phyloP scores from a whole-genome alignment of 2,797 vertebrate genomes.

The Harpagifer antarcticus region DNA sequence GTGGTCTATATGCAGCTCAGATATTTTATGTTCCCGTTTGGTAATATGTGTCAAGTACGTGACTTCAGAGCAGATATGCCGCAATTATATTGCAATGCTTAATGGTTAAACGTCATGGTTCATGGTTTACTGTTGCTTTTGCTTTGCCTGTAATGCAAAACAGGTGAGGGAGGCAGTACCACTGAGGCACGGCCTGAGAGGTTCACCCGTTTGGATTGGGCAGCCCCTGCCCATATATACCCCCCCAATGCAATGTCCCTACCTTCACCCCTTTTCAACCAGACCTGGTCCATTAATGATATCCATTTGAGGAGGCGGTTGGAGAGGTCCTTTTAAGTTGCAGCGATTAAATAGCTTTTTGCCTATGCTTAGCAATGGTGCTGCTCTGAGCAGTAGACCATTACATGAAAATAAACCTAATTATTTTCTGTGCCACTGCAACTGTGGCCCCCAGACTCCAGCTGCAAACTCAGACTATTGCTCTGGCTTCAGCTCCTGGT shows the following conservation, averaged over 20 bases:
- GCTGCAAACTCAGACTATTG: constrained; percentile 58
- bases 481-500: constrained; percentile 45
- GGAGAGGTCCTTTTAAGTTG: constrained; percentile 78
- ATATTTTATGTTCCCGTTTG: constrained; percentile 27
- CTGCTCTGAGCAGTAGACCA: constrained; percentile 74
- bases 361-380: constrained; percentile 76
- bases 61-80: constrained; percentile 62
- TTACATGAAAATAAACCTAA: constrained; percentile 84
- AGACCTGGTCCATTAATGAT: constrained; percentile 78
- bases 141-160: constrained; percentile 84
- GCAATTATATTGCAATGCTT: constrained; percentile 82
- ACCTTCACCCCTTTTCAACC: constrained; percentile 73
- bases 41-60: constrained; percentile 38
- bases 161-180: constrained; percentile 72
- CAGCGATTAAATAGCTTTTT: constrained; percentile 79
- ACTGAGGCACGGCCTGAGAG: constrained; percentile 45
- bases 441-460: constrained; percentile 61
- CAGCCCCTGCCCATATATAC: constrained; percentile 57
- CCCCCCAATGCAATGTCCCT: constrained; percentile 66
- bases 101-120: constrained; percentile 85
- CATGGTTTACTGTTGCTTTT: constrained; percentile 66
- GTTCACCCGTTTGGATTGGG: constrained; percentile 53
- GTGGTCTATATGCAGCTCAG: constrained; percentile 23
- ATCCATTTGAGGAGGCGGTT: constrained; percentile 68
- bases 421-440: constrained; percentile 78